Base-by-base conservation (phyloP, 2,888 invertebrate species). In the Hirtodrosophila confusa region DNA sequence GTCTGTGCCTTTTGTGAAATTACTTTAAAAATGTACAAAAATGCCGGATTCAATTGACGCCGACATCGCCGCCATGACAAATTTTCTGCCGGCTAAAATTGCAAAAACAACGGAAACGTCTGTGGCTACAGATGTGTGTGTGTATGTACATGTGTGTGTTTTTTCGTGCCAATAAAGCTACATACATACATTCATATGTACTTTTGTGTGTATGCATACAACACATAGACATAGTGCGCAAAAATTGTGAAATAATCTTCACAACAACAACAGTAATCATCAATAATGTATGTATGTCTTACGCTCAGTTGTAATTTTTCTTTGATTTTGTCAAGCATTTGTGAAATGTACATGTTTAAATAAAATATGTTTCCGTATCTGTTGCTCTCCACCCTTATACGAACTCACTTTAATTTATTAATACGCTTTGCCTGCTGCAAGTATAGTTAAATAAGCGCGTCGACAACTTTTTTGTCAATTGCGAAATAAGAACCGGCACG, bases 191-290 rank as follows among this genome's bases (percentile, higher is more conserved):
- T n/a, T n/a, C n/a, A n/a, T n/a, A 29, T 40, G n/a, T 51, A 55
- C 53, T 49, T 11, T 10, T 41, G 24, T 57, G 8, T 51, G 36
- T 56, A 37, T 48, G 6, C 41, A 40, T 43, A 7, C 41, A 31
- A 31, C 9, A 11, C n/a, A 64, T 64, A 39, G 47, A 51, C 62
- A 66, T 64, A 47, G 71, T 80, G 86, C 45, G 63, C 68, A 49
- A 75, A 82, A 80, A 47, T 82, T 68, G 80, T 88, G 80, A 82
- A 82, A 88, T 82, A 69, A 83, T 75, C 77, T 58, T 64, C 55
- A 45, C 68, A 48, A 63, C 35, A 57, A 50, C 40, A 64, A 58
- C 41, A 60, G 55, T 37, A 35, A 68, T 49, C 37, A 60, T 53
- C 51, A 41, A 17, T 17, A 17, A 17, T 56, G 50, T 60, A 41